phyloP scores from a whole-genome alignment of 2,888 invertebrate genomes.

The Drosophila bunnanda region DNA sequence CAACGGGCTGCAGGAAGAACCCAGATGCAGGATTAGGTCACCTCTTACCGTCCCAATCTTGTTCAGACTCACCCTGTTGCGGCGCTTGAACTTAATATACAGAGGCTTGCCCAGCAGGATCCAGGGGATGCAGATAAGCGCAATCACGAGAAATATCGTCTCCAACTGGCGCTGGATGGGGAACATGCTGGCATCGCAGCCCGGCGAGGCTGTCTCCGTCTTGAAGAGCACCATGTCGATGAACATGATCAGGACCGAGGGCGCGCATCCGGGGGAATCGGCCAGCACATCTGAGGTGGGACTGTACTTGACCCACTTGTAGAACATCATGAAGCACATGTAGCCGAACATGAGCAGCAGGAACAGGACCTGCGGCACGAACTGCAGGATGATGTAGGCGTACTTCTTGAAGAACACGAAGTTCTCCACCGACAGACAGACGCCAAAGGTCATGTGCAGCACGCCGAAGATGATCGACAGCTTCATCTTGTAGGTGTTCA shows the following conservation, averaged over 20 bases:
- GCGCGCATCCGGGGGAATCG: conserved; percentile 87
- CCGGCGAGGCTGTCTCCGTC: conserved; percentile 83
- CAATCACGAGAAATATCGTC: conserved; percentile 90
- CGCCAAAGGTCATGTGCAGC: conserved; percentile 96
- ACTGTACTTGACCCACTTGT: conserved; percentile 92
- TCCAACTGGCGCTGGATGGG: conserved; percentile 90
- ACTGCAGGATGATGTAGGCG: conserved; percentile 91
- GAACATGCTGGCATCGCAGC: conserved; percentile 88
- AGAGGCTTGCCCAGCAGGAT: conserved; percentile 96
- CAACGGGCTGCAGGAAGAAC: conserved; percentile 22
- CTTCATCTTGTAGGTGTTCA: conserved; percentile 98
- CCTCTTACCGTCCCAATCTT: background rate
- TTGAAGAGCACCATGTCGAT: conserved; percentile 91
- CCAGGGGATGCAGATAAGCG: conserved; percentile 94
- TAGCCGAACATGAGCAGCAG: conserved; percentile 94
- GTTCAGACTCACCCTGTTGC: conserved; percentile 46
- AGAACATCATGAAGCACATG: conserved; percentile 95
- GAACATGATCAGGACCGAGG: conserved; percentile 90
- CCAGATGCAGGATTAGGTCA: background rate
- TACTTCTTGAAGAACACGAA: conserved; percentile 90
- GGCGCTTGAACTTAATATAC: conserved; percentile 87
- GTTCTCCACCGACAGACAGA: conserved; percentile 92
- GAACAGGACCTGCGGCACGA: conserved; percentile 95
- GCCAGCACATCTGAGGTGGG: conserved; percentile 83
- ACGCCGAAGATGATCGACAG: conserved; percentile 97